Evolutionary conservation across 1,140 invertebrate species (phyloP).

Genomic region (Aphis gossypii): DNA sequence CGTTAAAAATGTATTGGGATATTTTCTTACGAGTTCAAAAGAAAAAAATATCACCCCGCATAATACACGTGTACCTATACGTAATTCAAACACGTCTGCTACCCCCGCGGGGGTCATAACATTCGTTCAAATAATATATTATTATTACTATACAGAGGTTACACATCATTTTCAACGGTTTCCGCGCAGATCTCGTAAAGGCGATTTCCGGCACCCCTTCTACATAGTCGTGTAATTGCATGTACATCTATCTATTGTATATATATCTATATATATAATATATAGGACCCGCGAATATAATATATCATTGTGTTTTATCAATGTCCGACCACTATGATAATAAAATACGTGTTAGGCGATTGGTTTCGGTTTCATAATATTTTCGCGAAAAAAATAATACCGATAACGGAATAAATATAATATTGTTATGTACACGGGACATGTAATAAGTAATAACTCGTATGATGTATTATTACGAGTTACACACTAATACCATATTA

Average conservation of each 20-base stretch:
- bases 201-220: neutral
- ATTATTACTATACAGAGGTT: neutral
- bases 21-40: neutral
- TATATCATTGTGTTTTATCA: neutral
- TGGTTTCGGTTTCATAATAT: neutral
- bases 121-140: neutral
- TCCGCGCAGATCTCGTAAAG: neutral
- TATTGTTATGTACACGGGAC: neutral
- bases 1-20: neutral
- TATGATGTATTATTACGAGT: neutral
- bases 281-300: neutral
- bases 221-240: no score
- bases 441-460: neutral
- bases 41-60: neutral
- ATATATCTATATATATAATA: neutral
- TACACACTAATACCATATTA: neutral
- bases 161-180: neutral
- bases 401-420: constrained; percentile 1
- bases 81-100: neutral
- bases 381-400: neutral
- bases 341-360: neutral
- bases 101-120: neutral
- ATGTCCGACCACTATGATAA: neutral
- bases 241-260: neutral
- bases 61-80: neutral